Evolutionary conservation across 2,888 invertebrate species (phyloP), one percentile per base, ranked within the genome.

Genomic region (Lasioglossum leucozonium): DNA sequence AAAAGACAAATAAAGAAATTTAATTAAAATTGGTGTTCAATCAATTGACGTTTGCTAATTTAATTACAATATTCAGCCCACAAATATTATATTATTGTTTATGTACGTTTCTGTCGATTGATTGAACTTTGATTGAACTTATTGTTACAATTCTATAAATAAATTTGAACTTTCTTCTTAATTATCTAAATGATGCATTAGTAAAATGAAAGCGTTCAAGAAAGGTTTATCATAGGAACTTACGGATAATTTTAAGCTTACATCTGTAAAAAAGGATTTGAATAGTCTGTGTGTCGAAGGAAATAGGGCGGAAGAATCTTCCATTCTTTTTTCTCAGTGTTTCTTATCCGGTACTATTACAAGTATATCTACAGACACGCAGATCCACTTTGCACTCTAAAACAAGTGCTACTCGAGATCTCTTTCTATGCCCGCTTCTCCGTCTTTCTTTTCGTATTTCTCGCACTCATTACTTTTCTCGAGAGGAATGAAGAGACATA

Each of bases 351-450:
- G 51, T 55, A 71, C 65, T 82, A 88, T 76, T 88, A 72, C 72
- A 73, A 69, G 77, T 79, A 80, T 37, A 22, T 18, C 16, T 34
- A 34, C 3, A 34, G n/a, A n/a, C 37, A 67, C 77, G 80, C 51
- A 85, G 72, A 86, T 77, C 82, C 82, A 88, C 89, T 90, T 86
- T 90, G 77, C 91, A 86, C 88, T 80, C 75, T 82, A 82, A 88
- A 82, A 88, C 74, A 87, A 87, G 84, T 79, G 72, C 65, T 47
- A 65, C 86, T 85, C 72, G 76, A 82, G 82, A 78, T 72, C 44
- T 84, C 76, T 69, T 82, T 73, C 47, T 72, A 69, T 69, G 72
- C 34, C 55, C 11, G 67, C 62, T 47, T 77, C 72, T 80, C 65
- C 42, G 30, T 51, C 55, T 51, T 77, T 69, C 58, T 76, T 75